Evolutionary conservation across 2,888 invertebrate genomes (phyloP).

Genomic region (Bursaphelenchus okinawaensis): DNA sequence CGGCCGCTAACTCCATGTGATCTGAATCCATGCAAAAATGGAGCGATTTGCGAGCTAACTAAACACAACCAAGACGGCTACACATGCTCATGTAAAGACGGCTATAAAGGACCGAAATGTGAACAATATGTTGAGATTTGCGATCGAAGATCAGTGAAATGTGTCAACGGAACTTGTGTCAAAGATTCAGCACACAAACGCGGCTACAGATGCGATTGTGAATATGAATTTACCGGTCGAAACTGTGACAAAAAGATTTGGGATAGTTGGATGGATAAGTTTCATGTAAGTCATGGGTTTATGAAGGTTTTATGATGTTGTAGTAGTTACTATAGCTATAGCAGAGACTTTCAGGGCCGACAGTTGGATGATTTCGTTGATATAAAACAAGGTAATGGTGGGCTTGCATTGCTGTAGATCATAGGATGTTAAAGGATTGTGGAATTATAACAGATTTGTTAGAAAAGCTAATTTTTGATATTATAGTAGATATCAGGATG

Average conservation of each 20-base stretch:
- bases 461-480: no score
- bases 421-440: no score
- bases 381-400: no score
- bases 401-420: no score
- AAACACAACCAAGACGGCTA: background rate
- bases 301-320: no score
- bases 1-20: conserved; percentile 10
- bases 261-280: background rate
- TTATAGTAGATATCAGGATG: no score
- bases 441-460: no score
- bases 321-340: no score
- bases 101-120: conserved; percentile 13
- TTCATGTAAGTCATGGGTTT: background rate
- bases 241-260: conserved; percentile 4
- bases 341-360: no score
- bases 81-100: conserved; percentile 14
- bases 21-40: conserved; percentile 6
- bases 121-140: conserved; percentile 3
- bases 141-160: background rate
- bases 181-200: background rate
- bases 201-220: conserved; percentile 17
- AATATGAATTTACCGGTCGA: conserved; percentile 1
- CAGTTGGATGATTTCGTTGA: no score
- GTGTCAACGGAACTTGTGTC: conserved; percentile 17
- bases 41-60: conserved; percentile 14